A percentile compares a stretch with the other conserved stretches of the same genome.
Conservation (phyloP, 2,113 vertebrate species). For the Propithecus coquereli region DNA sequence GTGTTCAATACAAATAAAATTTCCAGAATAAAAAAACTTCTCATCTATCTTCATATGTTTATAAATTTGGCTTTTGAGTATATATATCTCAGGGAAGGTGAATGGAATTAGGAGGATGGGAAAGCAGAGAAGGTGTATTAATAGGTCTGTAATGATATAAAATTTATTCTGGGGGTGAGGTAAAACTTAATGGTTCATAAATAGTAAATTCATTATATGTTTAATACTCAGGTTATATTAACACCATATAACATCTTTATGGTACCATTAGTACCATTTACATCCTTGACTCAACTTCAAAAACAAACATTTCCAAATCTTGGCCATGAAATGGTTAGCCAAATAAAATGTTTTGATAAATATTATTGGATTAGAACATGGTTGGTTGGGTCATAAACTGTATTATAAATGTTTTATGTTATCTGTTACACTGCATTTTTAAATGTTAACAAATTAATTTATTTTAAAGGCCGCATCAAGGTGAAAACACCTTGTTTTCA, state of each 20-base stretch:
- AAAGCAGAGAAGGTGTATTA: slow-evolving; percentile 66
- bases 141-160: slow-evolving; percentile 78
- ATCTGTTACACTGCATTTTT: slow-evolving; percentile 70
- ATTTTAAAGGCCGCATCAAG: slow-evolving; percentile 80
- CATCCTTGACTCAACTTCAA: slow-evolving; percentile 72
- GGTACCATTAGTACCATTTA: slow-evolving; percentile 78
- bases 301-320: slow-evolving; percentile 79
- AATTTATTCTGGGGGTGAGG: slow-evolving; percentile 81
- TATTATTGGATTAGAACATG: slow-evolving; percentile 71
- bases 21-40: neutral
- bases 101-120: neutral
- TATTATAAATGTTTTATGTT: slow-evolving; percentile 78
- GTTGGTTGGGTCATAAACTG: slow-evolving; percentile 71
- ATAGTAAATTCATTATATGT: slow-evolving; percentile 86
- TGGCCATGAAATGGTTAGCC: slow-evolving; percentile 75
- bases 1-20: neutral
- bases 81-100: neutral
- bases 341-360: slow-evolving; percentile 79
- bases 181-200: slow-evolving; percentile 85
- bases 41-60: neutral
- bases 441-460: slow-evolving; percentile 82
- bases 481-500: slow-evolving; percentile 74
- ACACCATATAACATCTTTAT: slow-evolving; percentile 85
- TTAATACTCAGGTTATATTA: slow-evolving; percentile 84
- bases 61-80: neutral